phyloP scores from a whole-genome alignment of 1,140 invertebrate genomes.

The Eurosta solidaginis region DNA sequence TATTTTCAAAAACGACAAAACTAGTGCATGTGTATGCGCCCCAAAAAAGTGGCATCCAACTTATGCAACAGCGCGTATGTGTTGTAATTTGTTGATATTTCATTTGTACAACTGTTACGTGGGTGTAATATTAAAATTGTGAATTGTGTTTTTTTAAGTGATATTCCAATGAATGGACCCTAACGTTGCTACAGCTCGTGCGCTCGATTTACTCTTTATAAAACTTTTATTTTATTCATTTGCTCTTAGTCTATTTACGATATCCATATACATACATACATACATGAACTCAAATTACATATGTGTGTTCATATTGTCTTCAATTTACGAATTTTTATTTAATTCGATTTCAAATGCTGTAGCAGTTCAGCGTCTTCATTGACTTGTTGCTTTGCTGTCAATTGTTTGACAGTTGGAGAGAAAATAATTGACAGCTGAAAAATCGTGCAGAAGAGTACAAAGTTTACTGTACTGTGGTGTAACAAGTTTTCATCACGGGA shows the following conservation, averaged over 20 bases:
- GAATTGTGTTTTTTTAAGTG: not conserved
- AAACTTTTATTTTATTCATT: not conserved
- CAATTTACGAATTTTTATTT: not conserved
- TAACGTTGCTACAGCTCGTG: not conserved
- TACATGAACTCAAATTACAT: not conserved
- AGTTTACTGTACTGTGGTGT: not conserved
- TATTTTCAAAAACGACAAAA: not conserved
- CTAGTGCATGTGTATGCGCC: not conserved
- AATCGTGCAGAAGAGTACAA: slow-evolving; percentile 8
- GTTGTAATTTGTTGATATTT: slow-evolving; percentile 9
- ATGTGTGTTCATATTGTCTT: not conserved
- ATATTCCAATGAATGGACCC: not conserved
- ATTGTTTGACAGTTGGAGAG: slow-evolving; percentile 8
- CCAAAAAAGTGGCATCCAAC: not conserved
- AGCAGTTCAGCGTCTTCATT: slow-evolving; percentile 5
- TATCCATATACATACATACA: not conserved
- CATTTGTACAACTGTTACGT: slow-evolving; percentile 17
- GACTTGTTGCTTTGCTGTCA: slow-evolving; percentile 22
- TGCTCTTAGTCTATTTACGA: not conserved
- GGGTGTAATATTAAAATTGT: slow-evolving; percentile 3
- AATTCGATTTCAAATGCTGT: not conserved
- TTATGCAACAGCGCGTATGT: not conserved
- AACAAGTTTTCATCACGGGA: not conserved
- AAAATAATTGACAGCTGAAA: slow-evolving; percentile 24
- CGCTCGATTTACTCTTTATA: not conserved